These are phyloP conservation scores for Bos taurus DNA, from an alignment of 2,113 vertebrate genomes.

Conservation along the genomic window ARS-UCD2.0 NC_037343.1:48064001-48064500, in stretches of 20 bases:
- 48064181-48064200: neutral
- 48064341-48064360: neutral
- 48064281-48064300: neutral
- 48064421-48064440: neutral
- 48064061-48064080: neutral
- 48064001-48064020: neutral
- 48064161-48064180: neutral
- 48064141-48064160: neutral
- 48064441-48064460: neutral
- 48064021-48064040: rapidly evolving
- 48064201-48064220: neutral
- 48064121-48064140: neutral
- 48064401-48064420: neutral
- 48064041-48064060: rapidly evolving
- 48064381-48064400: rapidly evolving
- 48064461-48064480: neutral
- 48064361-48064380: neutral
- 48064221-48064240: neutral
- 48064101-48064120: neutral
- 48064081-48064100: neutral
- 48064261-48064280: neutral
- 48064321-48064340: neutral
- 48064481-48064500: neutral
- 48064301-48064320: neutral
- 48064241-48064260: rapidly evolving